These are phyloP conservation scores for Thamnophis elegans DNA, from an alignment of 2,797 vertebrate genomes.

Conservation along the genomic window DNA sequence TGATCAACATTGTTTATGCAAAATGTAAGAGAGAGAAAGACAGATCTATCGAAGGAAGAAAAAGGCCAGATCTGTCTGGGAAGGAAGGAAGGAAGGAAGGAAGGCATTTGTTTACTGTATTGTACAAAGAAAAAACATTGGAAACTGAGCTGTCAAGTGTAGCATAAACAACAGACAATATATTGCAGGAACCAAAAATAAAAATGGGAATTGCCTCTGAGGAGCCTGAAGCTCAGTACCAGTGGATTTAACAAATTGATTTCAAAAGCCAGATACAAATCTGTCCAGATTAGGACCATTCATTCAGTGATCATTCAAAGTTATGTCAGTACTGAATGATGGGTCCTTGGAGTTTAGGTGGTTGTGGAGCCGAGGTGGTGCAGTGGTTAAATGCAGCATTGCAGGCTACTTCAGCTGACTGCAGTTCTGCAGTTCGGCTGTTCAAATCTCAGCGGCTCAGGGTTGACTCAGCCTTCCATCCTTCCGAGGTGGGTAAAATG, in stretches of 20 bases:
- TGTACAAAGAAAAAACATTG: neutral
- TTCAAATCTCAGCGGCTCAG: no score
- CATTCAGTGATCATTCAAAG: neutral
- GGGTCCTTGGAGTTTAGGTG: neutral
- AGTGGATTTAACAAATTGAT: neutral
- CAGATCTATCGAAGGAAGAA: neutral
- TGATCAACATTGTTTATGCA: neutral
- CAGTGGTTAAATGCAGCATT: no score
- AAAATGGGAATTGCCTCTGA: neutral
- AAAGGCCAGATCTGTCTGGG: neutral
- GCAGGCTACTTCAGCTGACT: no score
- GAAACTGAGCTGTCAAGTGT: neutral
- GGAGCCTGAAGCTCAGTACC: neutral
- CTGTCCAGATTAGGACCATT: neutral
- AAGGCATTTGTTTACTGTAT: neutral
- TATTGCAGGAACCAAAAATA: neutral
- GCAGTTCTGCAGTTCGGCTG: no score
- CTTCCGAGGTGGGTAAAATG: no score
- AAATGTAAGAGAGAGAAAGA: neutral
- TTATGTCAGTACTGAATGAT: neutral
- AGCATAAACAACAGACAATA: neutral
- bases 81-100: neutral
- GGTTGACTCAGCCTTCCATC: no score
- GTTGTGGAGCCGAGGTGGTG: no score
- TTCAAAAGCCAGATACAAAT: neutral